Conservation (phyloP, 2,888 invertebrate genomes). For the Suillia variegata region DNA sequence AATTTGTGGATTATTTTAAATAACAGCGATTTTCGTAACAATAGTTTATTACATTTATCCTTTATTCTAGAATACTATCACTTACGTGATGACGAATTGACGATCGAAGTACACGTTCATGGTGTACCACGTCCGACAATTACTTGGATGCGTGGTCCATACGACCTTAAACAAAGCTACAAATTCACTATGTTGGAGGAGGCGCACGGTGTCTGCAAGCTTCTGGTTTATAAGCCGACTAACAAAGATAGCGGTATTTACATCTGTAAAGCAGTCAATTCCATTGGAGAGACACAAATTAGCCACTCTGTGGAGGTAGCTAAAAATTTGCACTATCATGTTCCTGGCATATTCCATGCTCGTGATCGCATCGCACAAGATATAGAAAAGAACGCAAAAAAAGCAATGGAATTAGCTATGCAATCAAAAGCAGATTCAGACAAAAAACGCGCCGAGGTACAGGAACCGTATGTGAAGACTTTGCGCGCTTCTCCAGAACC, state of each 20-base stretch:
- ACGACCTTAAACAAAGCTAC: constrained; percentile 54
- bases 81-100: constrained; percentile 66
- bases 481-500: constrained; percentile 48
- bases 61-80: constrained; percentile 58
- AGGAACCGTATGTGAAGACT: constrained; percentile 34
- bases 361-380: constrained; percentile 52
- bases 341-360: constrained; percentile 59
- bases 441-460: constrained; percentile 47
- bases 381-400: constrained; percentile 51
- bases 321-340: constrained; percentile 63
- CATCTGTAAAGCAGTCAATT: constrained; percentile 73
- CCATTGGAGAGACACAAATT: constrained; percentile 66
- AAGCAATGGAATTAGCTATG: constrained; percentile 58
- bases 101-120: constrained; percentile 64
- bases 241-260: constrained; percentile 71
- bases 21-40: not conserved
- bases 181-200: constrained; percentile 59
- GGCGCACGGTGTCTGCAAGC: constrained; percentile 62
- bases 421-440: constrained; percentile 59
- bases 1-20: not conserved
- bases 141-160: constrained; percentile 56
- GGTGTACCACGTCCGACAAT: constrained; percentile 58
- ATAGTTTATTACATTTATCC: not conserved
- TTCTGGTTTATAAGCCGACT: constrained; percentile 65
- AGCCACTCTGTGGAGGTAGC: constrained; percentile 63